Conservation (phyloP, 1,140 invertebrate species). For the Cydia fagiglandana region DNA sequence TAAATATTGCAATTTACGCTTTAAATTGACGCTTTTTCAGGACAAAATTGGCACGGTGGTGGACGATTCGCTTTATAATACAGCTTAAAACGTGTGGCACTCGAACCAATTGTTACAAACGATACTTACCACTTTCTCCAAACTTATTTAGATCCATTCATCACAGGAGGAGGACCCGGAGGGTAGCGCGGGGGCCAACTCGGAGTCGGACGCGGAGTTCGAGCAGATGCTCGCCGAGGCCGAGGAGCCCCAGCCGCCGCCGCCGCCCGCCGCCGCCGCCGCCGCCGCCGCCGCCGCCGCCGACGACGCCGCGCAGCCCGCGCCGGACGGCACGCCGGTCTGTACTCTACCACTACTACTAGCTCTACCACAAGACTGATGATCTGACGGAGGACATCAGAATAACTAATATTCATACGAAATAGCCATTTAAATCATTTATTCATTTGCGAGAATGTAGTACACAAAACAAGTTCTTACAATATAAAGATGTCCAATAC, state of each 20-base stretch:
- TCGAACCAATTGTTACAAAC: not conserved
- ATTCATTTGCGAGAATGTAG: too few species aligned
- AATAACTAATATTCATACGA: too few species aligned
- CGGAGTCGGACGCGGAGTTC: conserved; percentile 96
- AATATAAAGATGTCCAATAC: too few species aligned
- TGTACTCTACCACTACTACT: conserved; percentile 34
- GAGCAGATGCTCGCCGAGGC: conserved; percentile 96
- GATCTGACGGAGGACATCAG: too few species aligned
- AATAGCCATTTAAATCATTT: too few species aligned
- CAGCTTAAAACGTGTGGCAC: not conserved
- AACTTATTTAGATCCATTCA: conserved; percentile 30
- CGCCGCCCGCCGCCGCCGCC: conserved; percentile 45
- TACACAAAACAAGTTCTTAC: too few species aligned
- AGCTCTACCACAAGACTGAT: too few species aligned
- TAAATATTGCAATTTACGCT: too few species aligned
- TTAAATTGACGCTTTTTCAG: too few species aligned
- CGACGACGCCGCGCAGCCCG: conserved; percentile 45
- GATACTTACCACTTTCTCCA: not conserved
- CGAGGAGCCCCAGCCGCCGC: conserved; percentile 84
- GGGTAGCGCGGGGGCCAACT: conserved; percentile 86
- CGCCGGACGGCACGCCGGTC: conserved; percentile 71
- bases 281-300: too few species aligned
- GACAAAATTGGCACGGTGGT: conserved; percentile 4
- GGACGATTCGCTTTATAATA: not conserved
- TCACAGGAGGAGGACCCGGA: conserved; percentile 89